Base-by-base conservation (phyloP, 1,140 invertebrate genomes). In the Heliconius nattereri region DNA sequence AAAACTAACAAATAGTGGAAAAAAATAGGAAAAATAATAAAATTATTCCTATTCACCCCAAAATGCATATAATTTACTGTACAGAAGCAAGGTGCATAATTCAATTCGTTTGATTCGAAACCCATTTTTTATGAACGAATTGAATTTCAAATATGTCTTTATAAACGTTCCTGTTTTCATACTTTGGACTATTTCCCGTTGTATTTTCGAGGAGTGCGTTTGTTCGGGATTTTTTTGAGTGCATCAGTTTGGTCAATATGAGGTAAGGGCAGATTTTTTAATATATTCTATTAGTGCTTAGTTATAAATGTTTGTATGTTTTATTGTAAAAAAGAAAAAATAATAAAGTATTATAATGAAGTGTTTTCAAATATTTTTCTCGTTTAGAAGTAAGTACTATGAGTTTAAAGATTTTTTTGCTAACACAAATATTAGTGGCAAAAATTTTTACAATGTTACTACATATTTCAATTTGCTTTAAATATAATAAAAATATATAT, bases 81-180 rank as follows among this genome's bases (percentile, higher is more conserved):
- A 66, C 23, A 29, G 26, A 45, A 66, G 91, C 85, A 85, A 75
- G 81, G 86, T 91, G 89, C 86, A 91, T 92, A 90, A 91, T 90
- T 89, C 86, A 84, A 76, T 26, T 66, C 60, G 73, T 91, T 85
- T 82, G 84, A 87, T 86, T 85, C 85, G 83, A 92, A 89, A 81
- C 78, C 85, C 81, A 94, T 94, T 92, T 94, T 92, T 94, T 91
- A 92, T 81, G 78, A 87, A 82, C 89, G 73, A 84, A 91, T 94
- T 94, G 92, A 92, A 92, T 91, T 94, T 91, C 92, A 94, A 94
- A 94, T 92, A 90, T 87, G 86, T 85, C 88, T 89, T 91, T 94
- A 94, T 92, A 94, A 92, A 82, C 85, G 86, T 87, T 83, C 86
- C 84, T 87, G 86, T 88, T 90, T 89, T 87, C 87, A 84, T 87